Base-by-base conservation (phyloP, 1,140 invertebrate species). In the Trichonephila clavipes region DNA sequence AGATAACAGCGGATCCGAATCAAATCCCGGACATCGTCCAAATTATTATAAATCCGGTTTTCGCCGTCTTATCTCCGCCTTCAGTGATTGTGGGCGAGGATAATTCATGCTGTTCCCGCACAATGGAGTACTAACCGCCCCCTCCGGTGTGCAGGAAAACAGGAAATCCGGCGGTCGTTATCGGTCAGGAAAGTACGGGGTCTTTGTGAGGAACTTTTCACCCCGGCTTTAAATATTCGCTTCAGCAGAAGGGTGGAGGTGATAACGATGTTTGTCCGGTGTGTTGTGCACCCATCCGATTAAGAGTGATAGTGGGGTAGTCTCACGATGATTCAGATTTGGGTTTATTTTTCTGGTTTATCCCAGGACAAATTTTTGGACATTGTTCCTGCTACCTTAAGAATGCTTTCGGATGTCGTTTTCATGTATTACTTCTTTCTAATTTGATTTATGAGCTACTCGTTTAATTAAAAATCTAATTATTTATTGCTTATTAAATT, bases 81-180 rank as follows among this genome's bases (percentile, higher is more conserved):
- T 34, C 69, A n/a, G 12, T 72, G 69, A 72, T 72, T 72, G 69
- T 16, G 69, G 0, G 10, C 6, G 66, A 12, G 24, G 66, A 24
- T 72, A 34, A 72, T 72, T 72, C 69, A 72, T 72, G 28, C 28
- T 12, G 34, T 4, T 12, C 51, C 0, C 24, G 4, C 8, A 72
- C 69, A 72, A 72, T 72, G 69, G 28, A 12, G 28, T 3, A 72
- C 69, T 28, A 72, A 72, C 69, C 69, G 3, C 62, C 62, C 28
- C 51, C 51, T 5, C 64, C 12, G 5, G 69, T n/a, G 0, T 72
- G 5, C 69, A 34, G 24, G 69, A 72, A 34, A 72, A 72, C 28
- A 72, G 69, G 69, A 72, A 72, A 72, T 72, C 69, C 69, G 69
- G 69, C 24, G n/a, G 69, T 34, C 24, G 69, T 72, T 72, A 72